Conservation (phyloP, 2,888 invertebrate genomes). For the Rhagium mordax region DNA sequence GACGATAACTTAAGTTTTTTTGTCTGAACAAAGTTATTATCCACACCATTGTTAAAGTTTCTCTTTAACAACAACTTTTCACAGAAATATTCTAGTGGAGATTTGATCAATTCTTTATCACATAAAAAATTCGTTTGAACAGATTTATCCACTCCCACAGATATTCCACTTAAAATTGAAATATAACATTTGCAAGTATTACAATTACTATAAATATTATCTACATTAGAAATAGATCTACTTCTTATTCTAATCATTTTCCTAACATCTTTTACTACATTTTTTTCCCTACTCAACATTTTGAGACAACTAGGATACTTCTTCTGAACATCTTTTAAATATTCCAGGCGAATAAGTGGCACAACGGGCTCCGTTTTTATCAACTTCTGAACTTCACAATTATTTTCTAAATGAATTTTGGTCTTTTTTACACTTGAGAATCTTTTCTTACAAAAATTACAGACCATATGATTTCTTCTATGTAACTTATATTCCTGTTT, state of each 20-base stretch:
- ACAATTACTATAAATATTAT: neutral
- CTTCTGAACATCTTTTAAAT: neutral
- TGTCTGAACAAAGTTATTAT: neutral
- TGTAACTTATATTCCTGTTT: conserved; percentile 32
- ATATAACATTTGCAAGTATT: neutral
- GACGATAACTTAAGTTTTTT: conserved; percentile 17
- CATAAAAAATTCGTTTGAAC: conserved; percentile 9
- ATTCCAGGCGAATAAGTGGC: neutral
- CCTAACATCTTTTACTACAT: neutral
- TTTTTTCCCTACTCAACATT: neutral
- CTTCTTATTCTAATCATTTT: conserved; percentile 7
- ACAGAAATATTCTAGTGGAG: neutral
- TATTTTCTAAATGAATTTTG: conserved; percentile 26
- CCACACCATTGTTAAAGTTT: neutral
- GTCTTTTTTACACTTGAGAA: conserved; percentile 36
- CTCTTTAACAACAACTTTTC: neutral
- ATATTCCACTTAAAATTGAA: neutral
- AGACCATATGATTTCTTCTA: conserved; percentile 37
- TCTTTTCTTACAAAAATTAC: conserved; percentile 40
- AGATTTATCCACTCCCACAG: conserved; percentile 7
- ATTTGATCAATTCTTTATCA: neutral
- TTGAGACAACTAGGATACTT: conserved; percentile 1
- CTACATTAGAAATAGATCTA: conserved; percentile 4
- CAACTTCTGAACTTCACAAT: conserved; percentile 29
- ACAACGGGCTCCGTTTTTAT: conserved; percentile 17